Conservation (phyloP, 2,888 invertebrate species). For the Eutolmus rufibarbis region DNA sequence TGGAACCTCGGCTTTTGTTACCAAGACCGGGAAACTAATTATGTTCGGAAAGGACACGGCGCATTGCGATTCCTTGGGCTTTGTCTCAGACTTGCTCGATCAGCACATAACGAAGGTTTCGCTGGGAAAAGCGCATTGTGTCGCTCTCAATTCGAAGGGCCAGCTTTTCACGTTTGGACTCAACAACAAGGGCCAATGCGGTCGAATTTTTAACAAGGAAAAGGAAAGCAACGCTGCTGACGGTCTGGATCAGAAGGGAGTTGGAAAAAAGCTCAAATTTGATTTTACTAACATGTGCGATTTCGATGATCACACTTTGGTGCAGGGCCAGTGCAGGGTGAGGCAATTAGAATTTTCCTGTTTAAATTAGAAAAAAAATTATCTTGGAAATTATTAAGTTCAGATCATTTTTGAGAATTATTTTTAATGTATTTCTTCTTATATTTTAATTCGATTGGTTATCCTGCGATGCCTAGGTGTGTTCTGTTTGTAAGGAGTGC, state of each 20-base stretch:
- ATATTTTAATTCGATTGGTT: neutral
- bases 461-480: slow-evolving; percentile 69
- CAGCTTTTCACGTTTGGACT: slow-evolving; percentile 95
- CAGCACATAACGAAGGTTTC: slow-evolving; percentile 77
- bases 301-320: slow-evolving; percentile 66
- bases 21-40: slow-evolving; percentile 85
- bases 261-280: slow-evolving; percentile 53
- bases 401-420: too few relatives aligned
- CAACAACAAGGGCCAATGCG: slow-evolving; percentile 98
- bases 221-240: slow-evolving; percentile 65
- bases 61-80: slow-evolving; percentile 79
- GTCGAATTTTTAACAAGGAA: slow-evolving; percentile 77
- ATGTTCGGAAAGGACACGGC: slow-evolving; percentile 95
- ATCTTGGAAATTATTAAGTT: neutral
- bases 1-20: slow-evolving; percentile 92
- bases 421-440: neutral
- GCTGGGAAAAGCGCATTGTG: slow-evolving; percentile 96
- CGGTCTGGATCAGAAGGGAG: slow-evolving; percentile 37
- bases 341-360: neutral
- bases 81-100: slow-evolving; percentile 77
- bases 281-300: slow-evolving; percentile 63
- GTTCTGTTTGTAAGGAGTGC: slow-evolving; percentile 90
- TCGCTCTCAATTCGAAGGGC: slow-evolving; percentile 85
- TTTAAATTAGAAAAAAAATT: neutral
- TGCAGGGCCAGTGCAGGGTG: slow-evolving; percentile 62